A percentile compares a stretch with the other conserved stretches of the same genome.
Conservation (phyloP, 1,140 invertebrate species). For the Thrips palmi region DNA sequence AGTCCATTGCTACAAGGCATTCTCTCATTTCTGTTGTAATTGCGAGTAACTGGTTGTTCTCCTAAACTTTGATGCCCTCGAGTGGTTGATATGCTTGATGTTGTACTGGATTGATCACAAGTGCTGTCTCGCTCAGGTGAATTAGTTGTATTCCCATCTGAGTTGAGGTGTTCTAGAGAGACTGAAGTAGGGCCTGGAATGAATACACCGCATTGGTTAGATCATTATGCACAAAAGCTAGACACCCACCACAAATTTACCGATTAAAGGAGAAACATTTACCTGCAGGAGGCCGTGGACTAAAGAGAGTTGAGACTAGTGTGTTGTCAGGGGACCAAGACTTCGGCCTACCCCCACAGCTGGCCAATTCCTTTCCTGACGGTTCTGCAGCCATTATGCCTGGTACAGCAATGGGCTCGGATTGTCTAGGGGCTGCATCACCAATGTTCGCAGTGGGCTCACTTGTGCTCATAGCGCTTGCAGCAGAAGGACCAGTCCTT, state of each 20-base stretch:
- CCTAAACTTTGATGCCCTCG: conserved; percentile 8
- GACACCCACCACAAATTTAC: no score
- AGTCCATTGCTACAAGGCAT: conserved; percentile 68
- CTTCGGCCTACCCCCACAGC: conserved; percentile 37
- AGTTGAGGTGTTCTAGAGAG: conserved; percentile 29
- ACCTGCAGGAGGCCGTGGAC: no score
- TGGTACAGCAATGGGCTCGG: conserved; percentile 17
- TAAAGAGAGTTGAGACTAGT: conserved; percentile 31
- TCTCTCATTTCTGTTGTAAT: conserved; percentile 37
- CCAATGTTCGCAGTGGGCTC: no score
- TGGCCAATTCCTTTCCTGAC: conserved; percentile 14
- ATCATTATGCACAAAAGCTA: no score
- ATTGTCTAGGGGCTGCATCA: no score
- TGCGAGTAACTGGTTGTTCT: conserved; percentile 34
- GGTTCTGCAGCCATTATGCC: conserved; percentile 22
- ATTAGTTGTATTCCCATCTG: conserved; percentile 13
- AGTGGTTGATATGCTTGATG: neutral
- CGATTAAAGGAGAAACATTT: no score
- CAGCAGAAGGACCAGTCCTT: no score
- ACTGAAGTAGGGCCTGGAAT: conserved; percentile 26
- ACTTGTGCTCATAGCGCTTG: no score
- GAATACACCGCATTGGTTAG: no score
- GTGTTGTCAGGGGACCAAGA: conserved; percentile 64
- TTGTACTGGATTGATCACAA: neutral
- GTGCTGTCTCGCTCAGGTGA: neutral